These are phyloP conservation scores for Megalopta genalis DNA, from an alignment of 1,140 invertebrate species.

Conservation along the genomic window DNA sequence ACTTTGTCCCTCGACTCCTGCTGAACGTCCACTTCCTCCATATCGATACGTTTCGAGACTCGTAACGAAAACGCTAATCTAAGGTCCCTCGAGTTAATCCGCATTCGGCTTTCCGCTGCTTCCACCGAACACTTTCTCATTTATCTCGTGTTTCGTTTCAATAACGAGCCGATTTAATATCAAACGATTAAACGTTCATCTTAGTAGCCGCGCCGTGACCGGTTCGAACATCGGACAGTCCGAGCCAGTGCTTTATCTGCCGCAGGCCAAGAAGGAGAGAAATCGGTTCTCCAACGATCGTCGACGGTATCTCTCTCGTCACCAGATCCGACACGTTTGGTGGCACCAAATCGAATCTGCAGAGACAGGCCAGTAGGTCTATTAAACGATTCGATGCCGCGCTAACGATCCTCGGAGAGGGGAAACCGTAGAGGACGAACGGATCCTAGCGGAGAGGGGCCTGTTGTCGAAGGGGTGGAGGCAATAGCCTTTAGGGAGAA, in stretches of 20 bases:
- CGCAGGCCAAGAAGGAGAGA: not conserved
- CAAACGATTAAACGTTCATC: not conserved
- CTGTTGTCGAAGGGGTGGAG: not conserved
- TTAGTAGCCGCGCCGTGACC: not conserved
- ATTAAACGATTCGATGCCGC: slow-evolving; percentile 35
- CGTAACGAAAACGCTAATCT: not conserved
- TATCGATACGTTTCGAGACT: slow-evolving; percentile 7
- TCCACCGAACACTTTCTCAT: not conserved
- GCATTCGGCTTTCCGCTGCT: not conserved
- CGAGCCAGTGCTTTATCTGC: no score
- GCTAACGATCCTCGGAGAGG: slow-evolving; percentile 14
- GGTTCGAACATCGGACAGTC: not conserved
- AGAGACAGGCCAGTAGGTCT: slow-evolving; percentile 19
- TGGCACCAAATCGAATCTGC: slow-evolving; percentile 29
- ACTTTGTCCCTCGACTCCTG: slow-evolving; percentile 72
- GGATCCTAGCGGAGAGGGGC: not conserved
- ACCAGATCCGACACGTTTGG: slow-evolving; percentile 14
- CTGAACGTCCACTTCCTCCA: slow-evolving; percentile 71
- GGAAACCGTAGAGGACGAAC: slow-evolving; percentile 32
- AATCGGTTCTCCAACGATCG: no score
- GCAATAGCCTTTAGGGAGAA: not conserved
- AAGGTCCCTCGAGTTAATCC: not conserved
- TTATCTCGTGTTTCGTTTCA: not conserved
- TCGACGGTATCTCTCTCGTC: not conserved
- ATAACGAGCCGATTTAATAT: not conserved